These are phyloP conservation scores for Hirtodrosophila histrioides DNA, from an alignment of 2,888 invertebrate species.

Conservation along the genomic window DNA sequence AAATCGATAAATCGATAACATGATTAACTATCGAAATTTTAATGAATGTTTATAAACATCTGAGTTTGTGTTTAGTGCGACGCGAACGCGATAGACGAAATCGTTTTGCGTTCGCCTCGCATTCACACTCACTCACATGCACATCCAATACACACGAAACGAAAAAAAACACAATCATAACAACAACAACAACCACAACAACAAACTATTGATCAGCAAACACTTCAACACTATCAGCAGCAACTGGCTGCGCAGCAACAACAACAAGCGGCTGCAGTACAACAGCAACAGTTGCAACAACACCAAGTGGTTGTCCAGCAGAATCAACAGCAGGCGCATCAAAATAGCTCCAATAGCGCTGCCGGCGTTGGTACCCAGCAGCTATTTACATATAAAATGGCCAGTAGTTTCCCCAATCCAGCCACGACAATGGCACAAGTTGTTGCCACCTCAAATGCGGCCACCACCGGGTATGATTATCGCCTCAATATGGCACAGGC, in stretches of 20 bases:
- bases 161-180: conserved; percentile 84
- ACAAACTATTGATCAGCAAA: conserved; percentile 85
- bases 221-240: conserved; percentile 86
- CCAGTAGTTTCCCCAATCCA: conserved; percentile 91
- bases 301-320: conserved; percentile 85
- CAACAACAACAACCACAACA: conserved; percentile 85
- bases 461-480: conserved; percentile 90
- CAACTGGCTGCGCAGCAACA: conserved; percentile 85
- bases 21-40: not conserved
- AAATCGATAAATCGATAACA: not conserved
- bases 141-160: conserved; percentile 24
- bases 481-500: conserved; percentile 87
- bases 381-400: conserved; percentile 94
- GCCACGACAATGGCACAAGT: conserved; percentile 88
- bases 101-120: conserved; percentile 26
- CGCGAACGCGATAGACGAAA: conserved; percentile 15
- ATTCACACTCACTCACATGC: conserved; percentile 13
- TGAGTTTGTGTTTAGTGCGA: conserved; percentile 46
- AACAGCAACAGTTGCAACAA: conserved; percentile 85
- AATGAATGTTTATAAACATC: conserved; percentile 6
- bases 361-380: conserved; percentile 88
- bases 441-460: conserved; percentile 87
- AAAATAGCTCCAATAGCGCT: conserved; percentile 86
- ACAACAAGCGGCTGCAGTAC: conserved; percentile 84
- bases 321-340: conserved; percentile 85